Conservation (phyloP, 1,140 invertebrate species). For the Musca vetustissima region DNA sequence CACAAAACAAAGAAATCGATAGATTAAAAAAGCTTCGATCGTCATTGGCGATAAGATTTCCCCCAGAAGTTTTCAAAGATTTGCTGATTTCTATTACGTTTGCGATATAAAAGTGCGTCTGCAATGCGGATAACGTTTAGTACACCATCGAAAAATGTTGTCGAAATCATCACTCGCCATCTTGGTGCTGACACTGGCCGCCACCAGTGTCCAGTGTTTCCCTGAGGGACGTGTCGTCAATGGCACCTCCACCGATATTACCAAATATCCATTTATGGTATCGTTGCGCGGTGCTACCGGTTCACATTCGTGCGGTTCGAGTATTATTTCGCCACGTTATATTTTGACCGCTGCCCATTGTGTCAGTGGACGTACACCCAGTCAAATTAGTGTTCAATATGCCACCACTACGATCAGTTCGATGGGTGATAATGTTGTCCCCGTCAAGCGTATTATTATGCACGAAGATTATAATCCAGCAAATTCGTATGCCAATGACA, state of each 20-base stretch:
- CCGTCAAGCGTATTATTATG: constrained; percentile 44
- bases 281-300: constrained; percentile 42
- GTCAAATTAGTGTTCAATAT: constrained; percentile 39
- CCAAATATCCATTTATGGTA: constrained; percentile 48
- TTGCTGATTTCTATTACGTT: too few relatives aligned
- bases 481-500: constrained; percentile 48
- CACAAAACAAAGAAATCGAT: too few relatives aligned
- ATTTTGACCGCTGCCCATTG: constrained; percentile 65
- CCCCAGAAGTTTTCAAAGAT: too few relatives aligned
- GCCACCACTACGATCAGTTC: constrained; percentile 36
- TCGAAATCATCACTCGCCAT: not conserved
- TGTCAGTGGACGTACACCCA: constrained; percentile 44
- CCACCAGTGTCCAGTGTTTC: constrained; percentile 27
- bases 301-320: constrained; percentile 62
- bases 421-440: constrained; percentile 39
- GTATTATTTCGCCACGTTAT: constrained; percentile 58
- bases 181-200: not conserved
- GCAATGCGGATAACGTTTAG: too few relatives aligned
- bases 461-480: constrained; percentile 44
- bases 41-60: too few relatives aligned
- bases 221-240: constrained; percentile 44
- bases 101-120: too few relatives aligned
- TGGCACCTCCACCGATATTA: constrained; percentile 40
- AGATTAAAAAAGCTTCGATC: too few relatives aligned
- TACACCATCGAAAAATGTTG: constrained; percentile 7